Percentiles rank a stretch among this genome's conserved stretches.
These are phyloP conservation scores for Emydoidea blandingii DNA, from an alignment of 2,797 vertebrate species.

Conservation along the genomic window DNA sequence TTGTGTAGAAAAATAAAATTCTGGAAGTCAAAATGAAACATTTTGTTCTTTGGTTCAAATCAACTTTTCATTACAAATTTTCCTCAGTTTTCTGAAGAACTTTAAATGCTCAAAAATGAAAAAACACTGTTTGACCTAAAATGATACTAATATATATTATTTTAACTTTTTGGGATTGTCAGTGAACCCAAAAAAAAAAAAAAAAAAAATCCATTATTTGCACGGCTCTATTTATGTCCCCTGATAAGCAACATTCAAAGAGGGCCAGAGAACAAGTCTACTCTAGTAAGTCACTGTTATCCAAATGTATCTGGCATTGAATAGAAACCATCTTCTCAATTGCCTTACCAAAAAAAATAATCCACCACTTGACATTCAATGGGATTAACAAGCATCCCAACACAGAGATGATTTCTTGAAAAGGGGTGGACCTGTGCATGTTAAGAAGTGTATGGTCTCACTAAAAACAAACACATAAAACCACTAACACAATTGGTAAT, in stretches of 20 bases:
- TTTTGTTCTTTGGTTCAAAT: not conserved
- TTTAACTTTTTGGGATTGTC: not conserved
- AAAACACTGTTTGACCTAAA: not conserved
- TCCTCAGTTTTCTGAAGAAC: not conserved
- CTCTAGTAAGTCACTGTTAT: fast-evolving
- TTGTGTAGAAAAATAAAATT: not conserved
- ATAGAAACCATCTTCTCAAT: fast-evolving
- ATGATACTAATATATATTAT: too few species aligned
- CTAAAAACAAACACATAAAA: not conserved
- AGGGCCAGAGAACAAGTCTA: not conserved
- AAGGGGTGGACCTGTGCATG: not conserved
- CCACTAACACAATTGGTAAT: not conserved
- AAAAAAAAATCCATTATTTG: not conserved
- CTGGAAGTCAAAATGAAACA: not conserved
- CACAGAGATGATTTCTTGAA: not conserved
- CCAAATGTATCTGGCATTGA: not conserved
- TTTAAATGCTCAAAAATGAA: not conserved
- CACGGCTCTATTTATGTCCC: not conserved
- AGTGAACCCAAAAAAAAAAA: not conserved
- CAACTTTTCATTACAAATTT: not conserved
- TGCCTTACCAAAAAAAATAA: not conserved
- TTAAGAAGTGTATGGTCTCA: not conserved
- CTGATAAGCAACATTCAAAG: not conserved
- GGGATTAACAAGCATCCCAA: not conserved
- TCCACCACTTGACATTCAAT: not conserved